Base-by-base conservation (phyloP, 2,113 vertebrate species). In the Cochlearius cochlearius region DNA sequence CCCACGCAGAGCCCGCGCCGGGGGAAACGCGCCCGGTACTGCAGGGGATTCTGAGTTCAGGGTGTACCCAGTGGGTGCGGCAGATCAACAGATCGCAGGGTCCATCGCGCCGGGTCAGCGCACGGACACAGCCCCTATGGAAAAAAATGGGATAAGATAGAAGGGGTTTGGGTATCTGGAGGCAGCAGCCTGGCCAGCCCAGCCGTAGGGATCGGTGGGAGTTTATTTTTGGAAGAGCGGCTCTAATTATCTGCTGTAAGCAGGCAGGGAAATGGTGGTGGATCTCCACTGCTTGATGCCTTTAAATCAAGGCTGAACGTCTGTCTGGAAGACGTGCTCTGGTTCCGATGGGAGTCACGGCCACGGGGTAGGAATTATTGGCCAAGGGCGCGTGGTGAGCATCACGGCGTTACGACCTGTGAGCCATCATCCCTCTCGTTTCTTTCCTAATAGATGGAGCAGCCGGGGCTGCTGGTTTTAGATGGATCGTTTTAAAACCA, bases 331-430 rank as follows among this genome's bases (percentile, higher is more conserved):
- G 86, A 4, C 30, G 5, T 0, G 74, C 74, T 64, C 17, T 23
- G 55, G 53, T 14, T 56, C 60, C 50, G 69, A n/a, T 3, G 2
- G 87, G 71, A 78, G 53, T 47, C 27, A 30, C 4, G 0, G 76
- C 32, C 71, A 2, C 2, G 2, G 11, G 1, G 87, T 62, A 50
- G 75, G 88, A 90, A 56, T 71, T 50, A 6, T 0, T 7, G 7
- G 22, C 87, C 84, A 2, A 53, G 87, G 68, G 43, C 3, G 1
- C 17, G 1, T 0, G 49, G 45, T 12, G 13, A 68, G 1, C 29
- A 8, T 2, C 32, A 0, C 2, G 30, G 58, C 74, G 50, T 34
- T 4, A 6, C 5, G 0, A 15, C 1, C 45, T 16, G 2, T 1
- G 11, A 34, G 3, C 34, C 50, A 8, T 8, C 68, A 0, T 5